Conservation (phyloP, 1,140 invertebrate species). For the Meloidogyne chitwoodi region DNA sequence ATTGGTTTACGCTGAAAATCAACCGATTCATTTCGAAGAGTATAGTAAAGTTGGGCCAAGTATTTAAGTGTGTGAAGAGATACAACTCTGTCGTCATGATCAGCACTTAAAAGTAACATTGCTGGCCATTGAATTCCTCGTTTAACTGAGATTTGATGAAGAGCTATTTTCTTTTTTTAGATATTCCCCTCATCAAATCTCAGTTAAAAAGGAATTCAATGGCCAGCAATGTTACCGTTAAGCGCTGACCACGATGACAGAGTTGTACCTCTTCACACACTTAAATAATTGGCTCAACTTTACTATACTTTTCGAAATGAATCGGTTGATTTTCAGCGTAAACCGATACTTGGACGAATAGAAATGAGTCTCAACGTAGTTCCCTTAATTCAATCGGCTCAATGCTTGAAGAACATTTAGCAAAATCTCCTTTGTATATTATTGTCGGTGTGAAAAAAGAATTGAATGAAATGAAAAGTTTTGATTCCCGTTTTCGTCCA, state of each 20-base stretch:
- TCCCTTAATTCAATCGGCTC: conserved; percentile 66
- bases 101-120: conserved; percentile 81
- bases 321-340: conserved; percentile 70
- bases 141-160: conserved; percentile 77
- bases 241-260: conserved; percentile 97
- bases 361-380: conserved; percentile 84
- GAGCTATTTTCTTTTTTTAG: conserved; percentile 62
- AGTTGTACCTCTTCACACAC: conserved; percentile 85
- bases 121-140: conserved; percentile 72
- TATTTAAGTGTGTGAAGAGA: conserved; percentile 91
- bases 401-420: conserved; percentile 67
- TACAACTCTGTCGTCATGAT: conserved; percentile 93
- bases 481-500: conserved; percentile 76
- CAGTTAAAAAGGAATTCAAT: conserved; percentile 67
- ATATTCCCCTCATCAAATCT: conserved; percentile 89
- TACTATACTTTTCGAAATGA: conserved; percentile 72
- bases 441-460: conserved; percentile 86
- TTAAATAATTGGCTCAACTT: conserved; percentile 86
- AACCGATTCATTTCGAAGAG: conserved; percentile 81
- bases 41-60: conserved; percentile 88
- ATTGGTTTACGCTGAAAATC: conserved; percentile 78
- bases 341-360: conserved; percentile 80
- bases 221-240: conserved; percentile 81
- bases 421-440: conserved; percentile 82
- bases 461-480: conserved; percentile 88